These are phyloP conservation scores for Camponotus pennsylvanicus DNA, from an alignment of 1,140 invertebrate species.

Conservation along the genomic window DNA sequence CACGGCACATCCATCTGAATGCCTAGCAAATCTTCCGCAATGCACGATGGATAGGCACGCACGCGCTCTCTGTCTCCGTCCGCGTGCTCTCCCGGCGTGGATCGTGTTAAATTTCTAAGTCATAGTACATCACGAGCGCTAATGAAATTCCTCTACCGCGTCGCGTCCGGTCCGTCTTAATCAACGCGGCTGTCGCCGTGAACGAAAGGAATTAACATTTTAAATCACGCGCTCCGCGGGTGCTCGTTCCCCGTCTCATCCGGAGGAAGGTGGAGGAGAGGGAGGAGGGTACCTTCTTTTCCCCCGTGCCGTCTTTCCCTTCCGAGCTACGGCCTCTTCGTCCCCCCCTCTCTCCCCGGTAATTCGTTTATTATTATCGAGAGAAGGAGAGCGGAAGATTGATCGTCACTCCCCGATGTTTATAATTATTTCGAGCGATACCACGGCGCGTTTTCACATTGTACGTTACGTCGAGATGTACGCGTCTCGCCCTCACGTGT, in stretches of 20 bases:
- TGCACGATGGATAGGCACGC: not conserved
- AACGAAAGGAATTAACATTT: conserved; percentile 80
- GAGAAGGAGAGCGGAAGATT: conserved; percentile 71
- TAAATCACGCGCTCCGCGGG: conserved; percentile 78
- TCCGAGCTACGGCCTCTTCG: not conserved
- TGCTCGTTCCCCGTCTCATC: conserved; percentile 45
- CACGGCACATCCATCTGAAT: not conserved
- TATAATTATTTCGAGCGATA: conserved; percentile 77
- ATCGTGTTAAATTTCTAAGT: conserved; percentile 67
- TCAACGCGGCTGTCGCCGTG: conserved; percentile 75
- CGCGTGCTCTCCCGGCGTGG: not conserved
- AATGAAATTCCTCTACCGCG: conserved; percentile 76
- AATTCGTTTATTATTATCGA: conserved; percentile 78
- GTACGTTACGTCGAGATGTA: conserved; percentile 50
- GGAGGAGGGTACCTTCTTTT: not conserved
- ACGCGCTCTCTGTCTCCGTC: not conserved
- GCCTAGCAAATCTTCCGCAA: conserved; percentile 29
- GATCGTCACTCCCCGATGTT: conserved; percentile 77
- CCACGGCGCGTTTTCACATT: conserved; percentile 59
- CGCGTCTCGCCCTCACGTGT: conserved; percentile 9
- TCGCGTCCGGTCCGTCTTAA: conserved; percentile 73
- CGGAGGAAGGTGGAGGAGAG: not conserved
- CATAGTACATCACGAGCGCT: conserved; percentile 67
- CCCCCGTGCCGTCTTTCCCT: not conserved
- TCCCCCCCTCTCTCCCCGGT: conserved; percentile 44